phyloP scores from a whole-genome alignment of 23 tunicate species.

The Halocynthia aurantium region DNA sequence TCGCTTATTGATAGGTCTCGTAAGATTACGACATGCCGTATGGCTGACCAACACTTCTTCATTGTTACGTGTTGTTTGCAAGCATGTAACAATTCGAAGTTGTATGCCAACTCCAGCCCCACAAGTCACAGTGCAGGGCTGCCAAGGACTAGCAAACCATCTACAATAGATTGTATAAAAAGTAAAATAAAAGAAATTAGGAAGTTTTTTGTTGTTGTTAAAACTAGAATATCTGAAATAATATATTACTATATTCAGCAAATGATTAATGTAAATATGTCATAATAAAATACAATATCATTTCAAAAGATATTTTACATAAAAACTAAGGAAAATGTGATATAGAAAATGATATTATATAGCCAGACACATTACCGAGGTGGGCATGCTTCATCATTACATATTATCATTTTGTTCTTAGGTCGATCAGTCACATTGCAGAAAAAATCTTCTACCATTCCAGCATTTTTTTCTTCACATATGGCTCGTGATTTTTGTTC shows the following conservation, averaged over 20 bases:
- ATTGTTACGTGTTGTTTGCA: conserved; percentile 31
- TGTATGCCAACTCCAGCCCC: conserved; percentile 57
- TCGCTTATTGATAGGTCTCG: conserved; percentile 35
- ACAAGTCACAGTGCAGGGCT: conserved; percentile 68
- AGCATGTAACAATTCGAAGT: conserved; percentile 40
- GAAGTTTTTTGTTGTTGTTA: background rate
- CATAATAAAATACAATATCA: background rate
- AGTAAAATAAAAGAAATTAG: too few species aligned
- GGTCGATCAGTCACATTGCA: conserved; percentile 44
- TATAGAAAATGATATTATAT: too few species aligned
- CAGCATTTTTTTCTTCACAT: conserved; percentile 63
- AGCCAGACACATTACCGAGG: conserved; percentile 26
- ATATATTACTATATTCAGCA: background rate
- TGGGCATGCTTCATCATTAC: conserved; percentile 39
- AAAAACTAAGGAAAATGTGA: too few species aligned
- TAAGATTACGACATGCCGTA: conserved; percentile 30
- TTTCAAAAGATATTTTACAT: conserved; percentile 2
- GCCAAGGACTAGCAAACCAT: conserved; percentile 69
- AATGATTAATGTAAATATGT: background rate
- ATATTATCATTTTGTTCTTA: conserved; percentile 33
- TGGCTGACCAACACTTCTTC: conserved; percentile 35
- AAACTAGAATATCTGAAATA: background rate
- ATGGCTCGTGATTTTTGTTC: conserved; percentile 35
- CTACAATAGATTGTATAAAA: conserved; percentile 11
- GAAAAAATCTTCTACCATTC: conserved; percentile 78